phyloP scores from a whole-genome alignment of 2,888 invertebrate genomes.

The Ptychoptera contaminata region DNA sequence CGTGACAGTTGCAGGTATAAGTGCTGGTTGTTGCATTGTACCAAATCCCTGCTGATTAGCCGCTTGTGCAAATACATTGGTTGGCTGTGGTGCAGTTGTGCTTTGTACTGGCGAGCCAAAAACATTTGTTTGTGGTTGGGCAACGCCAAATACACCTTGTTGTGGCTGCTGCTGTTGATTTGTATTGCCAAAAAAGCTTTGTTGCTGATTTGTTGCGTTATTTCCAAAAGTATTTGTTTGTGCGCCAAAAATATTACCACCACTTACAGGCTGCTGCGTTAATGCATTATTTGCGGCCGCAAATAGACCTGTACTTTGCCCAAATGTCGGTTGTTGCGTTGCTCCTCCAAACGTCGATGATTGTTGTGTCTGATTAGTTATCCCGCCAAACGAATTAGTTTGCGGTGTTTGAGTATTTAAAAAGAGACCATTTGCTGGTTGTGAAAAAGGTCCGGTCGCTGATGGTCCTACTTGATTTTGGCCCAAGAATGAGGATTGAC shows the following conservation, averaged over 20 bases:
- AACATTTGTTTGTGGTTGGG: slow-evolving; percentile 6
- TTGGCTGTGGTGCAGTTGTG: neutral
- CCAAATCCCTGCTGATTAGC: neutral
- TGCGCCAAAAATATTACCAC: too few species aligned
- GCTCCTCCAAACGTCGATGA: neutral
- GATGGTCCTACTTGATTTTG: slow-evolving; percentile 21
- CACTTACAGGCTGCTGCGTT: too few species aligned
- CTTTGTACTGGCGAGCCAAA: slow-evolving; percentile 7
- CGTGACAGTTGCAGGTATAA: too few species aligned
- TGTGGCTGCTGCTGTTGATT: too few species aligned
- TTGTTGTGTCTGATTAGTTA: slow-evolving; percentile 10
- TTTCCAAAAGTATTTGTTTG: too few species aligned
- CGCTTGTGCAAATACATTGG: slow-evolving; percentile 12
- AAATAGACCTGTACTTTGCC: too few species aligned
- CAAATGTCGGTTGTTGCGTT: neutral
- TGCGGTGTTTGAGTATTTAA: slow-evolving; percentile 1
- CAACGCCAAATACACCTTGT: neutral
- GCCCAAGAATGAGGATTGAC: slow-evolving; percentile 12
- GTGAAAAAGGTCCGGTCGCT: slow-evolving; percentile 18
- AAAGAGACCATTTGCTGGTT: slow-evolving; percentile 5
- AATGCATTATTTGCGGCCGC: too few species aligned
- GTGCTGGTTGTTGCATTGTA: too few species aligned
- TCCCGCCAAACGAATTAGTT: slow-evolving; percentile 3
- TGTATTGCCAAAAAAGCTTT: too few species aligned
- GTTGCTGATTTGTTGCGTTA: too few species aligned